Base-by-base conservation (phyloP, 1,140 invertebrate genomes). In the Laupala kohalensis region DNA sequence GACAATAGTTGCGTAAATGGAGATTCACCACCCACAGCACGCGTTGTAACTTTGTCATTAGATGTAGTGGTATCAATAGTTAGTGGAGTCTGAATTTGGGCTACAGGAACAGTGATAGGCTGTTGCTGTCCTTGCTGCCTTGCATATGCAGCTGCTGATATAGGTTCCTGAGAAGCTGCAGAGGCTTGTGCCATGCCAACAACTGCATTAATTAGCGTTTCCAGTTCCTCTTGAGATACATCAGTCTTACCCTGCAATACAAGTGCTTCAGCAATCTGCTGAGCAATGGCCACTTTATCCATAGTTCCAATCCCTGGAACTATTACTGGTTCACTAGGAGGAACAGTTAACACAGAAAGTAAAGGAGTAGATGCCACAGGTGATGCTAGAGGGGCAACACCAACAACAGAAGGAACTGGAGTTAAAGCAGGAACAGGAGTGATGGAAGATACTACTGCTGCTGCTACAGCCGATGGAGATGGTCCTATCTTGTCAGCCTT, bases 231-330 rank as follows among this genome's bases (percentile, higher is more conserved):
- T 68, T 89, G 86, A 4, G 88, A 87, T 1, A 94, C 87, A 79
- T 92, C 87, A 0, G 88, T 89, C 78, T 89, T 88, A 53, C 91
- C 92, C 80, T 92, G 90, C 6, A 87, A 84, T 1, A 92, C 80
- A 53, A 94, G 79, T 9, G 89, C 90, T 26, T 85, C 87, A 0
- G 92, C 89, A 76, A 93, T 88, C 79, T 92, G 90, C 77, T 87
- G 84, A 13, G 90, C 89, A 73, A 93, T 90, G 63, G 87, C 87
- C 3, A 86, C 84, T 78, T 89, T 89, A 76, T 91, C 87, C 26
- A 91, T 85, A 2, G 83, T 82, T 13, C 88, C 88, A 30, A 89
- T 83, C 67, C 87, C 88, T 19, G 87, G 87, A n/a, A 90, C 86
- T 71, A 80, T 81, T 2, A 87, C 81, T 0, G 84, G 83, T 73